Evolutionary conservation across 2,888 invertebrate genomes (phyloP), one percentile per base, ranked within the genome.

Genomic region (Heliconius ethilla): DNA sequence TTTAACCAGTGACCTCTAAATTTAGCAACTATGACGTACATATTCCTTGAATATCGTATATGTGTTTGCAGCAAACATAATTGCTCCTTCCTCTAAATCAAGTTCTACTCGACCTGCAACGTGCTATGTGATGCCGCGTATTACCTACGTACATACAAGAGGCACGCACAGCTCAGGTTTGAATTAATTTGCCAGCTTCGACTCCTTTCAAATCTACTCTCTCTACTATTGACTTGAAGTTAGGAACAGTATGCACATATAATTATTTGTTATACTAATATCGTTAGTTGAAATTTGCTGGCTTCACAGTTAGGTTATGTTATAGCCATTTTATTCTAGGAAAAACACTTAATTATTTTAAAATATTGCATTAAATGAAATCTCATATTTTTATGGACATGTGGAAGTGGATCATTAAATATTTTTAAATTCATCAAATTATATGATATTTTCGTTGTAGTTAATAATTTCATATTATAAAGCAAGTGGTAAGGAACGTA

Each of bases 101-200:
- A 33, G 55, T 22, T 72, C 33, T 33, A 72, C 55, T 55, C 5
- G 70, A 72, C 7, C 70, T 29, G 29, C 51, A 33, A 72, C 25
- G 11, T 40, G 40, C n/a, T 51, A 25, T 33, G 22, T 67, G 67
- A 13, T 33, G 4, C 15, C 7, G 22, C 22, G 15, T 51, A 51
- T 51, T 51, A 18, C 18, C 2, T 51, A 18, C 3, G 25, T 67
- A 55, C 51, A 33, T 33, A 55, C 70, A 70, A 55, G 33, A 55
- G n/a, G 55, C 51, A 22, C 33, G 11, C 4, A 33, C 33, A 33
- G 22, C 10, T 55, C 29, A 55, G 22, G 29, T 70, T 11, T 70
- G 55, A 70, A 55, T 70, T 55, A 70, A 70, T 70, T 55, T 55
- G 70, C 55, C 29, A 55, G 70, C 51, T 70, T 70, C 45, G 18